Base-by-base conservation (phyloP, 2,113 vertebrate species). In the Daubentonia madagascariensis region DNA sequence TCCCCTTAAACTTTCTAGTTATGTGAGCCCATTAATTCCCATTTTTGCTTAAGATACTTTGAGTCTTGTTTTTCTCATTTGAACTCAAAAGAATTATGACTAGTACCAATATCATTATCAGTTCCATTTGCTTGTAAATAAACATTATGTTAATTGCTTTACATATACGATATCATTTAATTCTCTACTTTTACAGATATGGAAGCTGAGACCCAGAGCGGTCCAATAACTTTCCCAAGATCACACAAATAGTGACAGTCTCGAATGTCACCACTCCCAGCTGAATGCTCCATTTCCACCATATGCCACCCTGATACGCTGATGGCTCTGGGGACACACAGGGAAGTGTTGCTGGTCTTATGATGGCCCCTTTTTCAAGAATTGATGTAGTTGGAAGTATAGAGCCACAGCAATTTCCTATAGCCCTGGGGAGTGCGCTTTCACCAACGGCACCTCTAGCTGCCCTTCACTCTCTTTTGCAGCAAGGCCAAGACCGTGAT, bases 71-170 rank as follows among this genome's bases (percentile, higher is more conserved):
- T 81, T 81, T 78, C 75, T 96, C 45, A 8, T 76, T 30, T 93
- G 59, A 93, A 73, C 52, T 30, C 59, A 40, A 89, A 68, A 96
- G n/a, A 95, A 80, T 10, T 68, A 18, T 43, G 40, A 80, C 20
- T 70, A 84, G 81, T 25, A 50, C n/a, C 7, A 83, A 35, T 40
- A 75, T 23, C n/a, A 45, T 35, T 0, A 48, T 48, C 17, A 79
- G 50, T 25, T 96, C 54, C 5, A 54, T 14, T 17, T 72, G 63
- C 65, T 20, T 43, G 20, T 30, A 22, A 70, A 63, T 28, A 85
- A 88, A 45, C 9, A 73, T 16, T 11, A n/a, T 30, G 25, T 68
- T 32, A 63, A 57, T 1, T 85, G 6, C 20, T 81, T 87, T 48
- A 22, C 28, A 68, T 25, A 32, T 16, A 12, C 3, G 9, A 6